Conservation (phyloP, 2,797 vertebrate species). For the Epinephelus awoara region DNA sequence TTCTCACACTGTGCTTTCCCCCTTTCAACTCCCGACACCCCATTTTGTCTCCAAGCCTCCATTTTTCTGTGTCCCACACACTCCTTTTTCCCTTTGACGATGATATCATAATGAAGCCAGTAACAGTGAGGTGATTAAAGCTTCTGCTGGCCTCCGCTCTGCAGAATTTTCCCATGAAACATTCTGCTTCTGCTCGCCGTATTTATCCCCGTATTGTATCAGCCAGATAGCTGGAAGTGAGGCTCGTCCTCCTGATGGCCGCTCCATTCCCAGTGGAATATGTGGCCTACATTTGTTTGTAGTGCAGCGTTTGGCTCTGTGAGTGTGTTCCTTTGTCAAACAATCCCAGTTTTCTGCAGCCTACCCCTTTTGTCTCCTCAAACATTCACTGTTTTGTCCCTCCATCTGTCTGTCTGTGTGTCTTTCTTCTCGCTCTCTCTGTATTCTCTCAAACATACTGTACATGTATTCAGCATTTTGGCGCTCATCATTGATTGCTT, state of each 20-base stretch:
- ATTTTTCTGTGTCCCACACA: constrained; percentile 37
- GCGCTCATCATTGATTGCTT: constrained; percentile 43
- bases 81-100: constrained; percentile 33
- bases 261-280: constrained; percentile 76
- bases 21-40: constrained; percentile 7
- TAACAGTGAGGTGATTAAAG: constrained; percentile 69
- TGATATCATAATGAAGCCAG: constrained; percentile 63
- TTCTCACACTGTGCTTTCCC: neutral
- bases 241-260: constrained; percentile 73
- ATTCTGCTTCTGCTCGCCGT: constrained; percentile 37
- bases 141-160: constrained; percentile 44
- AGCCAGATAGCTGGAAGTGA: constrained; percentile 68
- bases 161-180: constrained; percentile 51
- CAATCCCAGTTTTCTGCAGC: constrained; percentile 45
- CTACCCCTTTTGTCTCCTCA: constrained; percentile 10
- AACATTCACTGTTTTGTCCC: constrained; percentile 6
- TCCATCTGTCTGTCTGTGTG: neutral
- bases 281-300: constrained; percentile 85
- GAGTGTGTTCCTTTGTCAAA: constrained; percentile 48
- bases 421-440: neutral
- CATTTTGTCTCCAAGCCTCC: constrained; percentile 27
- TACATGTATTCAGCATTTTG: constrained; percentile 7
- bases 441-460: neutral
- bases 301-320: constrained; percentile 57
- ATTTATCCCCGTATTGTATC: constrained; percentile 68